phyloP scores from a whole-genome alignment of 2,888 invertebrate species.

The Epinotia ramella region DNA sequence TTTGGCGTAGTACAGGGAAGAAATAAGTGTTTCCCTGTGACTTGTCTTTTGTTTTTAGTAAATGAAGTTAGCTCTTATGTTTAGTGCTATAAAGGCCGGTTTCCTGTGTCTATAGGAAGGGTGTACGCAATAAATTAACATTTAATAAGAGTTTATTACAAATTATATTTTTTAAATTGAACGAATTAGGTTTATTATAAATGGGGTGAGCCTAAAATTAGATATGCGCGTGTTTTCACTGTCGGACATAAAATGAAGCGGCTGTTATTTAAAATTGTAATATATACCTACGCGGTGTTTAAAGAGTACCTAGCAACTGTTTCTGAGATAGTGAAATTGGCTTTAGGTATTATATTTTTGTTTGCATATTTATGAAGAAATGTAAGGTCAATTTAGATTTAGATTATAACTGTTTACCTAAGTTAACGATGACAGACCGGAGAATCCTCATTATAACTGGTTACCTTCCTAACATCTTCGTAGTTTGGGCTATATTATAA shows the following conservation, averaged over 20 bases:
- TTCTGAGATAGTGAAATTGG: too few species aligned
- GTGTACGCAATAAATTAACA: conserved; percentile 68
- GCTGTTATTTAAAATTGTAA: not conserved
- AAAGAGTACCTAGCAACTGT: too few species aligned
- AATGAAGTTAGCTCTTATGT: not conserved
- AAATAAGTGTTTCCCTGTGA: not conserved
- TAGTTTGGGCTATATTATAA: too few species aligned
- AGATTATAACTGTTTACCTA: too few species aligned
- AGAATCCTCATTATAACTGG: too few species aligned
- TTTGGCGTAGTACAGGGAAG: not conserved
- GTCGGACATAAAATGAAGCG: not conserved
- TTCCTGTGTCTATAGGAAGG: not conserved
- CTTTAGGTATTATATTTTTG: too few species aligned
- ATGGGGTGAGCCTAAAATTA: conserved; percentile 65
- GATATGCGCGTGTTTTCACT: conserved; percentile 61
- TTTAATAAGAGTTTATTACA: conserved; percentile 63
- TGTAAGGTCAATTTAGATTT: too few species aligned
- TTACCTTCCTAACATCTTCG: too few species aligned
- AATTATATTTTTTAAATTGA: conserved; percentile 67
- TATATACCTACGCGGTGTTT: too few species aligned
- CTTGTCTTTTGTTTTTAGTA: not conserved
- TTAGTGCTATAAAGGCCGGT: not conserved
- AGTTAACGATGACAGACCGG: too few species aligned
- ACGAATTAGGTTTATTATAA: conserved; percentile 70
- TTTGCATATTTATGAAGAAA: too few species aligned